Evolutionary conservation across 92 coral and sea anemone species (phyloP).

Genomic region (Scolanthus callimorphus): DNA sequence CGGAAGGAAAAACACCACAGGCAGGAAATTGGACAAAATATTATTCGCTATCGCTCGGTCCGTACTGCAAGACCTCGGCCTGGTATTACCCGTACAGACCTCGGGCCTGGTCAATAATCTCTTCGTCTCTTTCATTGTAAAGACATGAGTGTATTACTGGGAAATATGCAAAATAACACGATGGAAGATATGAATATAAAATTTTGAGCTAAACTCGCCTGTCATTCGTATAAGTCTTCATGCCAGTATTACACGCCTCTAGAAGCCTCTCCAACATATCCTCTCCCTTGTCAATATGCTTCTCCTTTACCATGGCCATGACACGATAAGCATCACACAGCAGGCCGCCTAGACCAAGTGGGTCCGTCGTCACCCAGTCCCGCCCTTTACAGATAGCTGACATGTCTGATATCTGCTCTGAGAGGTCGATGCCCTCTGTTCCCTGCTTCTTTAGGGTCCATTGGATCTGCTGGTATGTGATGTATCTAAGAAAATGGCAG

Average conservation of each 20-base stretch:
- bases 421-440: constrained; percentile 11
- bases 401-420: constrained; percentile 44
- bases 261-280: constrained; percentile 39
- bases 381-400: constrained; percentile 38
- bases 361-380: constrained; percentile 63
- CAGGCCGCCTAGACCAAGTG: constrained; percentile 60
- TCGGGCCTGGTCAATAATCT: too few species aligned
- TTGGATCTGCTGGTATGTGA: constrained; percentile 50
- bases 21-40: too few species aligned
- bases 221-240: constrained; percentile 28
- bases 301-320: constrained; percentile 18
- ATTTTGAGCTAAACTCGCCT: too few species aligned
- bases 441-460: constrained; percentile 14
- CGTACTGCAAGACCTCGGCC: too few species aligned
- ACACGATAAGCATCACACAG: constrained; percentile 52
- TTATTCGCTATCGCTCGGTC: too few species aligned
- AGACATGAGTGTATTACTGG: too few species aligned
- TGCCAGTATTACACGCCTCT: constrained; percentile 37
- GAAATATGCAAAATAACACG: too few species aligned
- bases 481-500: constrained; percentile 25
- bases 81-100: too few species aligned
- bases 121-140: too few species aligned
- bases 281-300: constrained; percentile 23
- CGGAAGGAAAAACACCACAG: too few species aligned
- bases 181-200: too few species aligned